Conservation (phyloP, 2,888 invertebrate genomes). For the Rhagonycha fulva region DNA sequence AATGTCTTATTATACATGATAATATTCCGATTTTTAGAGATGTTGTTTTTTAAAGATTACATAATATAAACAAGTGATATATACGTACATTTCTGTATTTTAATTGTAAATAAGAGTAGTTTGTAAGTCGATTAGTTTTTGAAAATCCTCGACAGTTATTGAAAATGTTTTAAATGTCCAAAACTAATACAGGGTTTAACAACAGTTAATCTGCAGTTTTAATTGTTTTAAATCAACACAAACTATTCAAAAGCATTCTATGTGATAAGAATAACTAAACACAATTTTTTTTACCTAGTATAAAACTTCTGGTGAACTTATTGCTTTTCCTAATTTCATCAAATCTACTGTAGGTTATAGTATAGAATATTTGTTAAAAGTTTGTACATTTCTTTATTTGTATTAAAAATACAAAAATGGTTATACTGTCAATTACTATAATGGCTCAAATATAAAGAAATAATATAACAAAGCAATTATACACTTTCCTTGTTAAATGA, state of each 20-base stretch:
- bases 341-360: background rate
- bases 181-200: slow-evolving; percentile 24
- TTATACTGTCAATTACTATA: background rate
- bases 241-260: background rate
- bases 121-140: slow-evolving; percentile 16
- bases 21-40: slow-evolving; percentile 28
- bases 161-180: slow-evolving; percentile 12
- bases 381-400: background rate
- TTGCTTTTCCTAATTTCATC: background rate
- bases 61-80: slow-evolving; percentile 29
- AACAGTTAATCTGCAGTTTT: background rate
- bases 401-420: background rate
- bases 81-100: slow-evolving; percentile 24
- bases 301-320: background rate
- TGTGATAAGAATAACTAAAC: background rate
- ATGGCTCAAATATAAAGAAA: background rate
- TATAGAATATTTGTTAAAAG: background rate
- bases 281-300: background rate
- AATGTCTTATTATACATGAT: slow-evolving; percentile 40
- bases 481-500: background rate
- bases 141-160: slow-evolving; percentile 12
- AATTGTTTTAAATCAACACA: background rate
- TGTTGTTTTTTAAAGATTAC: slow-evolving; percentile 21
- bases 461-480: background rate
- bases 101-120: slow-evolving; percentile 25